Percentiles rank a stretch among this genome's conserved stretches.
Evolutionary conservation across 2,113 vertebrate genomes (phyloP).

Genomic region (Cacatua alba): DNA sequence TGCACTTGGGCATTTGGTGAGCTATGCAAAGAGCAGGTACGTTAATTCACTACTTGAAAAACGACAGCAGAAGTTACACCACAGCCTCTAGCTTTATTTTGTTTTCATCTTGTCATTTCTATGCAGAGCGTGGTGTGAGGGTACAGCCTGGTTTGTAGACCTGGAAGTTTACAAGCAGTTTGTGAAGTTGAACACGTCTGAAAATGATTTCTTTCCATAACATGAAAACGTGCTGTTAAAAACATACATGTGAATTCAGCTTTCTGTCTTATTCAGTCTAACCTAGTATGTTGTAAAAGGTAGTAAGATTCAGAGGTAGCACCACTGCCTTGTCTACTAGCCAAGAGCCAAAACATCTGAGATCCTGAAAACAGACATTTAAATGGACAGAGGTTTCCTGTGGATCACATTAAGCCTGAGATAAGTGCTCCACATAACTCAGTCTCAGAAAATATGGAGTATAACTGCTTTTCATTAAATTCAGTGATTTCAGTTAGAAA

Average conservation of each 20-base stretch:
- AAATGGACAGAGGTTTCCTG: neutral
- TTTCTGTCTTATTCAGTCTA: neutral
- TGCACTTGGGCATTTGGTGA: neutral
- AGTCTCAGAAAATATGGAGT: neutral
- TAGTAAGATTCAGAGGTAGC: neutral
- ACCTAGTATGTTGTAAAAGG: neutral
- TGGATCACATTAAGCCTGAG: neutral
- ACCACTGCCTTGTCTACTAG: neutral
- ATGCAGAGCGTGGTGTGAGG: neutral
- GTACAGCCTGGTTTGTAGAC: neutral
- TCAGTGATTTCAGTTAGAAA: neutral
- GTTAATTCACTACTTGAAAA: neutral
- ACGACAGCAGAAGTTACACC: neutral
- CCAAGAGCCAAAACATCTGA: neutral
- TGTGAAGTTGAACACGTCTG: neutral
- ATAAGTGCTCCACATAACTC: neutral
- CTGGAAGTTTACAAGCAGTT: neutral
- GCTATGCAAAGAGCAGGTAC: neutral
- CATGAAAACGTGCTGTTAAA: neutral
- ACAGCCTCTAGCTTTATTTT: neutral
- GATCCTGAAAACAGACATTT: neutral
- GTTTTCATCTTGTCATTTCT: neutral
- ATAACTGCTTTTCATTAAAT: neutral
- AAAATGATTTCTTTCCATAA: neutral
- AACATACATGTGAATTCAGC: neutral